Base-by-base conservation (phyloP, 1,140 invertebrate genomes). In the Chionoecetes opilio region DNA sequence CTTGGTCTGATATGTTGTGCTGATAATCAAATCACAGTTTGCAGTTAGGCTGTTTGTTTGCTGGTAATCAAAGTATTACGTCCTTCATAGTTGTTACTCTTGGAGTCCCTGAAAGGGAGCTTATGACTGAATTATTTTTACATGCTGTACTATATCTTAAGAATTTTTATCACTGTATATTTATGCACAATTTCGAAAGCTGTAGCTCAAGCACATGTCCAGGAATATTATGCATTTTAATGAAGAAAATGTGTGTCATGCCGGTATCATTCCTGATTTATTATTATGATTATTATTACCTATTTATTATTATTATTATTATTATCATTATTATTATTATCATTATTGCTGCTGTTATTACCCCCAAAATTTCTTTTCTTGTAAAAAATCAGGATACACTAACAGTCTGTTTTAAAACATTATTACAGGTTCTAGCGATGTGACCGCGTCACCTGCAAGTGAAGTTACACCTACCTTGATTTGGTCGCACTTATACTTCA, bases 71-170 rank as follows among this genome's bases (percentile, higher is more conserved):
- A 92, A 95, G 90, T 63, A 85, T 95, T 95, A 86, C 94, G 90
- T 95, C 91, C 90, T 92, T 95, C 84, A 95, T 92, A 92, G 91
- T 63, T 95, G 53, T 95, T 94, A 95, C 21, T 63, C 93, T 95
- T 91, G 53, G 87, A 53, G 32, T 95, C 90, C 90, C 94, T 92
- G 31, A 92, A 95, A 92, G 94, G 91, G 90, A 95, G 41, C 75
- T 92, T n/a, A 95, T 95, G 94, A 95, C 75, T 92, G 94, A 92
- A 92, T 95, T 92, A 92, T 95, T 92, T 95, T 95, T 95, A 82
- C 94, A 92, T 91, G 94, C 90, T 91, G 53, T 94, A 94, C 86
- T 91, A 90, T 90, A 94, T 89, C 87, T 46, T 94, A 94, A 91
- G 93, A 91, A 88, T 94, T 94, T 94, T 88, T 91, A 90, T 75